Percentiles rank a stretch among this genome's conserved stretches.
phyloP scores from a whole-genome alignment of 2,888 invertebrate genomes.

The Ceramica pisi region DNA sequence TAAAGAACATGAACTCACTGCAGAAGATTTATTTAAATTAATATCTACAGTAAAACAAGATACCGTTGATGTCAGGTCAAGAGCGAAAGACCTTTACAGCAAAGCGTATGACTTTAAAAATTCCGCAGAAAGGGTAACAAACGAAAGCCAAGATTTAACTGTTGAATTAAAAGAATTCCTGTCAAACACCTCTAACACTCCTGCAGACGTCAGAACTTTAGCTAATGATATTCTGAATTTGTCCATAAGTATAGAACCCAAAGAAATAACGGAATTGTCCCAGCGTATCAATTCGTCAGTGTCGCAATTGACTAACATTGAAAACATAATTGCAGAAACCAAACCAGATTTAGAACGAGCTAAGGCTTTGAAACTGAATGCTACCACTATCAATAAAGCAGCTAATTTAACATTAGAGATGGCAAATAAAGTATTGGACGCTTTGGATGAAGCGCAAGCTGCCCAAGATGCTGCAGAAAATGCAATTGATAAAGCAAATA shows the following conservation, averaged over 20 bases:
- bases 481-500: slow-evolving; percentile 95
- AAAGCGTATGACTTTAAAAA: slow-evolving; percentile 93
- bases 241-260: slow-evolving; percentile 96
- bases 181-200: slow-evolving; percentile 92
- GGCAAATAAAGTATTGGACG: slow-evolving; percentile 94
- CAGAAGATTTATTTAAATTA: slow-evolving; percentile 95
- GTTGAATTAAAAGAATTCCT: slow-evolving; percentile 93
- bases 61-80: slow-evolving; percentile 93
- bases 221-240: slow-evolving; percentile 94
- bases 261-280: slow-evolving; percentile 96
- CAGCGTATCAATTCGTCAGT: slow-evolving; percentile 96
- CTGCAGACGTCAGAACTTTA: slow-evolving; percentile 93
- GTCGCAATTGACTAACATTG: slow-evolving; percentile 97
- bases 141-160: slow-evolving; percentile 92
- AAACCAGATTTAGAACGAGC: slow-evolving; percentile 95
- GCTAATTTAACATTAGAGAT: slow-evolving; percentile 92
- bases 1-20: slow-evolving; percentile 95
- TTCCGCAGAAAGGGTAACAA: slow-evolving; percentile 92
- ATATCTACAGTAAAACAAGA: slow-evolving; percentile 94
- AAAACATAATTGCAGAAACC: slow-evolving; percentile 97
- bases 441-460: slow-evolving; percentile 94
- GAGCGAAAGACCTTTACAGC: slow-evolving; percentile 93
- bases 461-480: slow-evolving; percentile 95
- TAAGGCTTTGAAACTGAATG: slow-evolving; percentile 94
- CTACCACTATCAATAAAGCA: slow-evolving; percentile 93